phyloP scores from a whole-genome alignment of 30 jellyfish, hydroid and myxozoan genomes.

The Catostylus mosaicus region DNA sequence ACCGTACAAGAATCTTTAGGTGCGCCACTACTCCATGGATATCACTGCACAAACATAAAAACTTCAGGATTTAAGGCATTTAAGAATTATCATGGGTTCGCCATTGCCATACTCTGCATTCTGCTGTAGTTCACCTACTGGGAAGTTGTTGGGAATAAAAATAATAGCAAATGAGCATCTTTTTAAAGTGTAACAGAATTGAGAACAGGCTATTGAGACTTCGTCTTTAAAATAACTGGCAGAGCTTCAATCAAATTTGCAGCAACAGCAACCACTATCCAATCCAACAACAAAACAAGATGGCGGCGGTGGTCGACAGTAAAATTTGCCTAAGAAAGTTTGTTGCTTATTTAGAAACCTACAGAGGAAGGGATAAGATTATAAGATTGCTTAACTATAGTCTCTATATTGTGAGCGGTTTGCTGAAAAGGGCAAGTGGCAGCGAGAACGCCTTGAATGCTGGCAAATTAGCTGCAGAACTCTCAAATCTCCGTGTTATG shows the following conservation, averaged over 20 bases:
- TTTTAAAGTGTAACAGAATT: no score
- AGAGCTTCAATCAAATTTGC: background rate
- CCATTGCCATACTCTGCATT: no score
- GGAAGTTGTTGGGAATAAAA: no score
- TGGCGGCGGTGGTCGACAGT: background rate
- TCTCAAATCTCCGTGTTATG: constrained; percentile 68
- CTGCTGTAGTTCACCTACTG: no score
- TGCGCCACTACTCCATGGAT: no score
- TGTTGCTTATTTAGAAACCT: constrained; percentile 50
- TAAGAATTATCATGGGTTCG: no score
- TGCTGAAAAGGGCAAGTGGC: constrained; percentile 17
- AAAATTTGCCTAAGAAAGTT: background rate
- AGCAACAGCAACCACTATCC: background rate
- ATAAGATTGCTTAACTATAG: constrained; percentile 46
- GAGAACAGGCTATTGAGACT: no score
- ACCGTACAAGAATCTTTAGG: no score
- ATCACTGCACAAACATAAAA: no score
- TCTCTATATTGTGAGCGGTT: constrained; percentile 20
- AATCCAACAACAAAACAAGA: background rate
- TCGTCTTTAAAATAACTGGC: no score
- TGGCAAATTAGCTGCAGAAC: constrained; percentile 32
- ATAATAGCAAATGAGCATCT: no score
- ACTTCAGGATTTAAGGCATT: no score
- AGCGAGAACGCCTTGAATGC: background rate
- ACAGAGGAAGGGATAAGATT: constrained; percentile 72